These are phyloP conservation scores for Pelecanus crispus DNA, from an alignment of 2,113 vertebrate genomes.

Conservation along the genomic window DNA sequence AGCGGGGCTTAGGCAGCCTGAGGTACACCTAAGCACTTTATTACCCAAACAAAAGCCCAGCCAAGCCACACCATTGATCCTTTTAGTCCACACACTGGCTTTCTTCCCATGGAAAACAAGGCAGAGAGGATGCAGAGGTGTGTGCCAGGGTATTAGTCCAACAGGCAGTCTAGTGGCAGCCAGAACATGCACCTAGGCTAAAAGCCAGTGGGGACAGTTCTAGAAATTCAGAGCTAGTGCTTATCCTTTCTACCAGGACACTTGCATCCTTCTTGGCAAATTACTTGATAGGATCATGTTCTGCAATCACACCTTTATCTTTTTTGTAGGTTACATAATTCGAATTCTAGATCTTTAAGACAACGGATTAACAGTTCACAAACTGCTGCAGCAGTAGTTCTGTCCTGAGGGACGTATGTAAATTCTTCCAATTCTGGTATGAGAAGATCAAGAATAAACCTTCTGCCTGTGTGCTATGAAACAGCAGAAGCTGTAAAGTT, in stretches of 20 bases:
- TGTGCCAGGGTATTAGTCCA: background rate
- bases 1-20: background rate
- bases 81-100: background rate
- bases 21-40: background rate
- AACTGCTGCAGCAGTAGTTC: background rate
- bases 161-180: background rate
- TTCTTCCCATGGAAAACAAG: background rate
- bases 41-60: background rate
- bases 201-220: background rate
- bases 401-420: background rate
- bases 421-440: background rate
- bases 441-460: conserved; percentile 11
- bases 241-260: background rate
- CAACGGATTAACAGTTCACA: background rate
- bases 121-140: background rate
- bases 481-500: background rate
- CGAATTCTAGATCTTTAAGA: background rate
- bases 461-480: background rate
- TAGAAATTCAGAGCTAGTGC: background rate
- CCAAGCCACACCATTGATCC: background rate
- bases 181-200: background rate
- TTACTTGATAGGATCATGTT: background rate
- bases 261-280: background rate
- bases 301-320: background rate
- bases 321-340: background rate